Conservation (phyloP, 30 jellyfish, hydroid and myxozoan genomes). For the Pseudorhiza aurosa region DNA sequence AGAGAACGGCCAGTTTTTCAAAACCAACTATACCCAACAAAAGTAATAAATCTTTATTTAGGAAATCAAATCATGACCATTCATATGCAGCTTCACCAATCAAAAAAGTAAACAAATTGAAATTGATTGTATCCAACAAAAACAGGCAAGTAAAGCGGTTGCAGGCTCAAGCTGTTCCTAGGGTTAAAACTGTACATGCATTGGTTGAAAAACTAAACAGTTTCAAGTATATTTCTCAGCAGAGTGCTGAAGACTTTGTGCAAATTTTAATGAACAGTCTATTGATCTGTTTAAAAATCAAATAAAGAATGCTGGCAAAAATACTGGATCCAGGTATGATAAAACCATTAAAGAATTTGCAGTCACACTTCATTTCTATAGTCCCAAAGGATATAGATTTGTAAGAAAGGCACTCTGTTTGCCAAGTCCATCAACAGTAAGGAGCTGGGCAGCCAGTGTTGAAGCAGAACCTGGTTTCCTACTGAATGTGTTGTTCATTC, state of each 20-base stretch:
- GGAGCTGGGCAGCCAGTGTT: conserved; percentile 42
- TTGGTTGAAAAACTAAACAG: not conserved
- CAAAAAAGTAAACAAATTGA: conserved; percentile 1
- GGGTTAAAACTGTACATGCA: not conserved
- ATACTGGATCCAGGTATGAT: not conserved
- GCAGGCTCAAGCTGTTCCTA: not conserved
- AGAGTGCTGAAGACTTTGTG: not conserved
- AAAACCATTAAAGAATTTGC: conserved; percentile 20
- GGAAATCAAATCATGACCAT: not conserved
- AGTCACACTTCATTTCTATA: conserved; percentile 23
- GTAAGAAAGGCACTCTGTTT: conserved; percentile 22
- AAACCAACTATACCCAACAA: conserved; percentile 6
- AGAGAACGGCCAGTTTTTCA: not conserved
- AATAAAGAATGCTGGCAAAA: not conserved
- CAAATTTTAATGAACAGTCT: conserved; percentile 12
- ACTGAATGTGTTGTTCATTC: too few species aligned
- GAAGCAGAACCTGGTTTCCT: conserved; percentile 49
- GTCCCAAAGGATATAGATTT: conserved; percentile 38
- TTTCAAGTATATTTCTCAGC: not conserved
- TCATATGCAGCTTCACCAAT: conserved; percentile 21
- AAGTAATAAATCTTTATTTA: not conserved
- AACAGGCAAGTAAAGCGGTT: not conserved
- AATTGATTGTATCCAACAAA: conserved; percentile 2
- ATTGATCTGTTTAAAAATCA: conserved; percentile 10
- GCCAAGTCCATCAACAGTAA: conserved; percentile 38